Evolutionary conservation across 2,113 vertebrate genomes (phyloP).

Genomic region (Misgurnus anguillicaudatus): DNA sequence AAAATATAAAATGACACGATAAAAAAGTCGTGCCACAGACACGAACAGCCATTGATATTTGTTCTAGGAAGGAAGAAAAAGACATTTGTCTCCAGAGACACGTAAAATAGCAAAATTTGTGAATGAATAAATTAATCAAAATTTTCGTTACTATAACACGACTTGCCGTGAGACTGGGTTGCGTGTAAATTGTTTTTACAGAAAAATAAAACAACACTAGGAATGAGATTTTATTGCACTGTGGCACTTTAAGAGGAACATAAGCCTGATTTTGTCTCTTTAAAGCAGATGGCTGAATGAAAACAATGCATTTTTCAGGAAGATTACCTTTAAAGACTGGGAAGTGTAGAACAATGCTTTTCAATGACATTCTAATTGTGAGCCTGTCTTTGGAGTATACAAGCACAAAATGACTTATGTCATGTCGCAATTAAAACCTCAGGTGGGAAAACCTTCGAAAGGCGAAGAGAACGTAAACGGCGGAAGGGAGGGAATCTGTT

Average conservation of each 20-base stretch:
- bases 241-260: not conserved
- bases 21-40: too few relatives aligned
- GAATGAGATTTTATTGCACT: not conserved
- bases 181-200: too few relatives aligned
- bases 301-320: slow-evolving; percentile 35
- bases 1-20: too few relatives aligned
- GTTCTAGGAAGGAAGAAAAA: too few relatives aligned
- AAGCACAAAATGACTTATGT: slow-evolving; percentile 45
- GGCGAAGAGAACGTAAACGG: not conserved
- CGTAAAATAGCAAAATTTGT: too few relatives aligned
- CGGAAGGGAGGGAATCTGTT: not conserved
- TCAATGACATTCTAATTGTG: slow-evolving; percentile 51
- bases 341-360: slow-evolving; percentile 29
- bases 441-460: slow-evolving; percentile 32
- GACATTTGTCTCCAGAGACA: too few relatives aligned
- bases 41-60: too few relatives aligned
- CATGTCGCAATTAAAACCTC: slow-evolving; percentile 49
- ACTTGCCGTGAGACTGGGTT: too few relatives aligned
- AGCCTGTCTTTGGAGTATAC: slow-evolving; percentile 42
- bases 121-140: too few relatives aligned
- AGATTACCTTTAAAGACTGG: slow-evolving; percentile 47
- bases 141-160: too few relatives aligned
- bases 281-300: not conserved
- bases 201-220: not conserved
- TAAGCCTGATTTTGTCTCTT: not conserved